These are phyloP conservation scores for Falco berigora DNA, from an alignment of 2,797 vertebrate species.

Conservation along the genomic window DNA sequence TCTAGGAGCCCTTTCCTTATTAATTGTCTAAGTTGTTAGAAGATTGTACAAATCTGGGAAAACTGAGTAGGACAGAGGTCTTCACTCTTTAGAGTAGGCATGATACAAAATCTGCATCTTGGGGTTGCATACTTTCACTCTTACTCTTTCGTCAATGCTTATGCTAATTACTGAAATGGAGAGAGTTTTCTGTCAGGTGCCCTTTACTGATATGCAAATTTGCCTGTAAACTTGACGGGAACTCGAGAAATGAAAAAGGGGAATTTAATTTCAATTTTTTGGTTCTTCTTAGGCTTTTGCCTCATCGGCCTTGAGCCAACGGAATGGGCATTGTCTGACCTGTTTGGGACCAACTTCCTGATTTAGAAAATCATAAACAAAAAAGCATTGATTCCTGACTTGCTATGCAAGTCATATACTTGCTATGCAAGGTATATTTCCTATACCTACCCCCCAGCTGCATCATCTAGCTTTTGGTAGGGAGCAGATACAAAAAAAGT, in stretches of 20 bases:
- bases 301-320: neutral
- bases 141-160: neutral
- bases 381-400: neutral
- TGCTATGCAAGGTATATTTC: neutral
- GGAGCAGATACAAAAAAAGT: neutral
- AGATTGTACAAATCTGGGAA: neutral
- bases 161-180: neutral
- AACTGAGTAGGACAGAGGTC: neutral
- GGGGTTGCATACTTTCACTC: neutral
- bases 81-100: neutral
- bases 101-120: neutral
- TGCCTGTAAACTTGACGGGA: neutral
- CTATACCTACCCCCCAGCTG: neutral
- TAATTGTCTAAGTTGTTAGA: neutral
- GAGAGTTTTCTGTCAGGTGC: neutral
- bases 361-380: neutral
- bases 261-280: neutral
- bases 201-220: neutral
- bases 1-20: neutral
- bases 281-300: neutral
- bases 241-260: neutral
- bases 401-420: neutral
- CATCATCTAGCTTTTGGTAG: neutral
- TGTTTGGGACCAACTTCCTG: neutral
- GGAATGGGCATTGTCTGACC: neutral